These are phyloP conservation scores for Thymallus thymallus DNA, from an alignment of 2,113 vertebrate genomes.

Conservation along the genomic window DNA sequence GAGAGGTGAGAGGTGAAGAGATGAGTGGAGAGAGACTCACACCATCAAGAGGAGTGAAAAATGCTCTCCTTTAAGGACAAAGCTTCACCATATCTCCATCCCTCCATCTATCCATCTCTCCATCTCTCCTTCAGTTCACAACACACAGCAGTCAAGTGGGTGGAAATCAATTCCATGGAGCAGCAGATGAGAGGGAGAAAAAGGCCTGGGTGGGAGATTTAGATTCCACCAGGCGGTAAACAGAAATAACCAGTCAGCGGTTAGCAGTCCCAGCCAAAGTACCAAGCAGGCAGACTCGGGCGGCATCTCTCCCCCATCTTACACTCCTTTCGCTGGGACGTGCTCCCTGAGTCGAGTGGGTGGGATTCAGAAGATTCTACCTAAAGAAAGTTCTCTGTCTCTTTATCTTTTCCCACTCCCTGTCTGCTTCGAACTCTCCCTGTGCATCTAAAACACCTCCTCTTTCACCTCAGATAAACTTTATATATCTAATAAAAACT, in stretches of 20 bases:
- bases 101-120: conserved; percentile 3
- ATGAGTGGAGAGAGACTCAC: conserved; percentile 5
- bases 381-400: neutral
- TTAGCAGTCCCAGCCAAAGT: conserved; percentile 17
- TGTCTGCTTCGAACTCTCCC: neutral
- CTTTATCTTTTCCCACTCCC: neutral
- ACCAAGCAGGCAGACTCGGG: neutral
- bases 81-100: conserved; percentile 5
- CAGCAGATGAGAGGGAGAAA: conserved; percentile 58
- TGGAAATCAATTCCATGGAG: conserved; percentile 70
- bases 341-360: neutral
- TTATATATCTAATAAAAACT: neutral
- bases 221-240: conserved; percentile 50
- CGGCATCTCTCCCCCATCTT: neutral
- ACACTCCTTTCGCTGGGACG: conserved; percentile 12
- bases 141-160: conserved; percentile 65
- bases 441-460: neutral
- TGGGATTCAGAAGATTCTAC: neutral
- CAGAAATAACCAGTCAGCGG: conserved; percentile 54
- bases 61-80: conserved; percentile 64
- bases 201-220: conserved; percentile 36
- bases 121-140: conserved; percentile 40
- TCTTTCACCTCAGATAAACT: neutral
- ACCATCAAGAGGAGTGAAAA: conserved; percentile 63
- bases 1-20: conserved; percentile 51